Evolutionary conservation across 2,888 invertebrate species (phyloP), one percentile per base, ranked within the genome.

Genomic region (Leucozona laternaria): DNA sequence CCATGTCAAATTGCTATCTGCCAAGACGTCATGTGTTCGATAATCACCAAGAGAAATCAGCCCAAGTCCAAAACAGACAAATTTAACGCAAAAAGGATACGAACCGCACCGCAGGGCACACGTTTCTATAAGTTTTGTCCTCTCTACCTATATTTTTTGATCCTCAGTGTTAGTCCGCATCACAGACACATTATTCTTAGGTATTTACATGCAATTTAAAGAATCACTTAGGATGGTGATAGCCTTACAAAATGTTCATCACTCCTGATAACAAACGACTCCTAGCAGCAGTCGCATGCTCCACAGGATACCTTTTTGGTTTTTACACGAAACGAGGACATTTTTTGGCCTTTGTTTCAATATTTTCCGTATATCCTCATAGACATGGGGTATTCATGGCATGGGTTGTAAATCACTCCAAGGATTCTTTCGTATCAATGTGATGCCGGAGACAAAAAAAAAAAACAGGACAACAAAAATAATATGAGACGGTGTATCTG

Each of bases 21-120:
- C 60, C 40, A 57, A 25, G 77, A 85, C 85, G 85, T 85, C 85
- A 85, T 85, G 85, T 85, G 85, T 81, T 78, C 85, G 73, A 85
- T 85, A 73, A 85, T 85, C 81, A 85, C 81, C 73, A 60, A 43
- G 70, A 77, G 57, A 68, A 66, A 48, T 40, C 37, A 73, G 40
- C 60, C 50, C 58, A 53, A 20, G 37, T n/a, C 20, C 45, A 68
- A 48, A 77, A 45, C 11, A 13, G 37, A 45, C 37, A 31, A 13
- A 34, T 15, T 45, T 15, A 60, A 60, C 7, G 31, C 50, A 76
- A 64, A 75, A 76, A 68, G 62, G 73, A 66, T 66, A 72, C 55
- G 76, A 79, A 78, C 82, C 60, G 75, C 82, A 82, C 86, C 86
- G 71, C 86, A 86, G 86, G 86, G 86, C 86, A 86, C 86, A 86